A percentile compares a stretch with the other conserved stretches of the same genome.
phyloP scores from a whole-genome alignment of 2,888 invertebrate genomes.

The Patella ulyssiponensis region DNA sequence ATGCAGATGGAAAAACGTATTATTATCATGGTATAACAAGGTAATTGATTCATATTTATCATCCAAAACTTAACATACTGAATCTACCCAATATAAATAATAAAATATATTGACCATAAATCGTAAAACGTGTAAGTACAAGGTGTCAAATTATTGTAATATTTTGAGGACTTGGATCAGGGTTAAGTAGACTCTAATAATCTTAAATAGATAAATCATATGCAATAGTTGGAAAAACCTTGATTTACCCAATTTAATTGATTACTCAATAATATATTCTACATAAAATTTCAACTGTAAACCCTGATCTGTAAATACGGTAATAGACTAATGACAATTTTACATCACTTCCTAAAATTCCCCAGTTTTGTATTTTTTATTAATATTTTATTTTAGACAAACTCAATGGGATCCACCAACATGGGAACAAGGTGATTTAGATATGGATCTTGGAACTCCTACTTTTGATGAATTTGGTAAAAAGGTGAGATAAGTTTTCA shows the following conservation, averaged over 20 bases:
- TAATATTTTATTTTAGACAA: constrained; percentile 58
- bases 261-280: no score
- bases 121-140: no score
- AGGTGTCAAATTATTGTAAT: no score
- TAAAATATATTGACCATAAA: no score
- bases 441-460: constrained; percentile 68
- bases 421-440: constrained; percentile 56
- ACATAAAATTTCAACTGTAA: not conserved
- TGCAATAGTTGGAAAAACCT: no score
- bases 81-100: no score
- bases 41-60: constrained; percentile 39
- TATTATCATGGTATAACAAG: constrained; percentile 83
- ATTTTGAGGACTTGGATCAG: no score
- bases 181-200: no score
- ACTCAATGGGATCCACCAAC: constrained; percentile 73
- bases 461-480: constrained; percentile 55
- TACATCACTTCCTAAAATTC: not conserved
- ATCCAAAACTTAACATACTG: no score
- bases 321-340: not conserved
- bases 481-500: constrained; percentile 33
- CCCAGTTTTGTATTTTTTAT: not conserved
- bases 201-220: no score
- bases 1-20: constrained; percentile 87
- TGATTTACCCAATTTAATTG: no score
- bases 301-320: not conserved